Base-by-base conservation (phyloP, 2,888 invertebrate genomes). In the Listrodromus nycthemerus region DNA sequence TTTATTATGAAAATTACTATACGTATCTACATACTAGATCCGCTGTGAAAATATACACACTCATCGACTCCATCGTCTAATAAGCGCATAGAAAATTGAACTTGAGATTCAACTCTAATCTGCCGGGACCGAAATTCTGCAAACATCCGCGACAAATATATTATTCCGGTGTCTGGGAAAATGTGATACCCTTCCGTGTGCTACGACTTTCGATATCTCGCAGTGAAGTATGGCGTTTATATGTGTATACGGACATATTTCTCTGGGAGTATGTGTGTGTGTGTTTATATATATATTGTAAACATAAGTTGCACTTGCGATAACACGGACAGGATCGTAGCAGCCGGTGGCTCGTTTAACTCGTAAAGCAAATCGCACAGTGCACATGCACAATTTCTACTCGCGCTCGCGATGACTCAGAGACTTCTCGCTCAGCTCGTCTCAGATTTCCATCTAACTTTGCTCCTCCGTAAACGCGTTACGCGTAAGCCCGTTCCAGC, bases 381-480 rank as follows among this genome's bases (percentile, higher is more conserved):
- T 21, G 33, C 24, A 21, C 24, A 55, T 10, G 61, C 55, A 63
- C 41, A 41, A 48, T 63, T 19, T 27, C 73, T 48, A 61, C 61
- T 24, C 13, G 48, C 74, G 48, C 45, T 33, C 48, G 33, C 33
- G 19, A 41, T 63, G 55, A 67, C 77, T 69, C 67, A 67, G 50
- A 65, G 55, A 16, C 67, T 69, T 69, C 55, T 77, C 67, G 58
- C 76, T 19, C 52, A 66, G 37, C 75, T 67, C 67, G 6, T 45
- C 21, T 70, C 80, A 70, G 80, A 80, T 75, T 81, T 52, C 70
- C 65, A 81, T 81, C 81, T 66, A 71, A 76, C 70, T 76, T 76
- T 21, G 45, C 65, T 65, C 52, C 55, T 66, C 58, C 33, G 70
- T 80, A 24, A 52, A 52, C 65, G 65, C 80, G 80, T 80, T 80